Evolutionary conservation across 2,113 vertebrate genomes (phyloP).

Genomic region (Mormyrus lacerda): DNA sequence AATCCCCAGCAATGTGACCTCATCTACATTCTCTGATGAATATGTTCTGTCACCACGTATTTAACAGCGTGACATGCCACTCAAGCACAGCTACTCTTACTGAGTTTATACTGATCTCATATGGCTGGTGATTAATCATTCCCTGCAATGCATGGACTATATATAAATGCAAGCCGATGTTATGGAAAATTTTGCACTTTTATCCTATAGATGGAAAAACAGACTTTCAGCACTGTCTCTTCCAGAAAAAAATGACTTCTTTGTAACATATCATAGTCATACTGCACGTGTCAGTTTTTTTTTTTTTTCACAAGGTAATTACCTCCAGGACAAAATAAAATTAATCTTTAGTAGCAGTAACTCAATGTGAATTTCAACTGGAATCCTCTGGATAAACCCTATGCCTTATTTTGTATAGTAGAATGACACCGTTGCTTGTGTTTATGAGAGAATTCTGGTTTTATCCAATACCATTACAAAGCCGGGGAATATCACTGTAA

Average conservation of each 20-base stretch:
- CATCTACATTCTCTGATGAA: neutral
- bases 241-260: neutral
- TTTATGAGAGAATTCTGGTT: neutral
- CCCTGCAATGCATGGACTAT: neutral
- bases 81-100: neutral
- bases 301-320: neutral
- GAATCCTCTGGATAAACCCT: neutral
- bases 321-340: neutral
- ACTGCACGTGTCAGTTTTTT: too few relatives aligned
- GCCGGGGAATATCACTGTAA: neutral
- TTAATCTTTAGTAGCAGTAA: neutral
- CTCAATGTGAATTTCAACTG: neutral
- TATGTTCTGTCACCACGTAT: neutral
- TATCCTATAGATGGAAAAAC: neutral
- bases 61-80: neutral
- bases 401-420: neutral
- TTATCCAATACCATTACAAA: neutral
- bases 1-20: constrained; percentile 16
- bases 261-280: neutral
- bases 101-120: neutral
- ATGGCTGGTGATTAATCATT: neutral
- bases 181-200: neutral
- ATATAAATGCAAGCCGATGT: neutral
- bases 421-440: neutral
- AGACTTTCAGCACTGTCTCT: neutral